Conservation (phyloP, 2,797 vertebrate species). For the Danio kyathit region DNA sequence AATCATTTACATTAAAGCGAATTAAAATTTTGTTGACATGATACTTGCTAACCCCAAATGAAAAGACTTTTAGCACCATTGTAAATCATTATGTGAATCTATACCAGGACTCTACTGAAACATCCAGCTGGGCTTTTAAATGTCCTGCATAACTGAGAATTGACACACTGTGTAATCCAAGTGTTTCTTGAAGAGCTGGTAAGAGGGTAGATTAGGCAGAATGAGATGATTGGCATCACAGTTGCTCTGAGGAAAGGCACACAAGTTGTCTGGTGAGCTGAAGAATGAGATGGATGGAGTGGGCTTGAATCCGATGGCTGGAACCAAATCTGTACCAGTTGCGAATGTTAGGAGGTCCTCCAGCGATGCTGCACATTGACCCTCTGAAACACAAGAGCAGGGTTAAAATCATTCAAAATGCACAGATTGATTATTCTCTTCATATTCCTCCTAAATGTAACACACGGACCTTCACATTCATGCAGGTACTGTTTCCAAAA, state of each 20-base stretch:
- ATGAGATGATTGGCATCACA: conserved; percentile 78
- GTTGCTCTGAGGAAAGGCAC: conserved; percentile 80
- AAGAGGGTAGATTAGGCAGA: conserved; percentile 83
- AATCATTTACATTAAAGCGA: conserved; percentile 15
- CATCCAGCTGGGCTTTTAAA: conserved; percentile 7
- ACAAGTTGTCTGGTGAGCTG: conserved; percentile 47
- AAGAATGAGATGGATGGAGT: conserved; percentile 84
- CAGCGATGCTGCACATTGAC: conserved; percentile 81
- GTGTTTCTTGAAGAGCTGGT: conserved; percentile 85
- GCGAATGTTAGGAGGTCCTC: conserved; percentile 87
- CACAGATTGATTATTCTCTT: too few relatives aligned
- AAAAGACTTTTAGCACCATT: conserved; percentile 36
- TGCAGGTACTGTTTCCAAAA: conserved; percentile 89
- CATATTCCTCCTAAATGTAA: too few relatives aligned
- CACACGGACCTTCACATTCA: conserved; percentile 84
- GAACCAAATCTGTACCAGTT: conserved; percentile 81
- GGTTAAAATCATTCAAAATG: background rate
- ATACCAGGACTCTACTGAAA: background rate
- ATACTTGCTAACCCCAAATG: background rate
- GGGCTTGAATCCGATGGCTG: conserved; percentile 81
- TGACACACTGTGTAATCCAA: conserved; percentile 88
- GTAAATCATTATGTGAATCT: background rate
- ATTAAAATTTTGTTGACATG: background rate
- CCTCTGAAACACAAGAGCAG: conserved; percentile 75
- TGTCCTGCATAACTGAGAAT: conserved; percentile 54